Conservation (phyloP, 2,888 invertebrate species). For the Meganola albula region DNA sequence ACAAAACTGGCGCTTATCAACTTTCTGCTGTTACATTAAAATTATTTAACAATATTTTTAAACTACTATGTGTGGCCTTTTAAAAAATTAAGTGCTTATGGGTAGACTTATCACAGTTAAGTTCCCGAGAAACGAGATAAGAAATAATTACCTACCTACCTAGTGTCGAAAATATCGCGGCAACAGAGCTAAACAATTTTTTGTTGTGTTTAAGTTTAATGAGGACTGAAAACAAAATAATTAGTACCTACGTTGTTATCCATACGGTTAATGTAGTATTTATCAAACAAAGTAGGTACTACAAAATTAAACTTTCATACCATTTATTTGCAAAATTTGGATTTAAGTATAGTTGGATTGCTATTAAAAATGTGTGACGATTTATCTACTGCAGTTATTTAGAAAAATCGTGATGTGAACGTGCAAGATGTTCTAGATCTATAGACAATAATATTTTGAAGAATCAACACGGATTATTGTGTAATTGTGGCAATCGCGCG, state of each 20-base stretch:
- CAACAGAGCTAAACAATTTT: constrained; percentile 21
- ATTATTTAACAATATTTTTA: too few relatives aligned
- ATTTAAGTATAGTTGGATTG: too few relatives aligned
- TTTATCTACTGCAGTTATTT: constrained; percentile 6
- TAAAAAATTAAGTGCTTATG: constrained; percentile 35
- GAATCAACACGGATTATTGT: constrained; percentile 61
- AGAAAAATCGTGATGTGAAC: constrained; percentile 35
- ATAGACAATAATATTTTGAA: constrained; percentile 41
- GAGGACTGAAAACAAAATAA: neutral
- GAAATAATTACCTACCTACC: too few relatives aligned
- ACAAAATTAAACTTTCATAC: too few relatives aligned
- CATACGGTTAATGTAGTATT: neutral
- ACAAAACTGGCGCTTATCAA: constrained; percentile 37
- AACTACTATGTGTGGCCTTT: constrained; percentile 27
- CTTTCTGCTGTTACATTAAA: constrained; percentile 35
- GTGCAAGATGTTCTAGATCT: constrained; percentile 22
- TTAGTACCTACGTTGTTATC: neutral
- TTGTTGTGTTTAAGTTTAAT: neutral
- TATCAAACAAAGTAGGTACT: too few relatives aligned
- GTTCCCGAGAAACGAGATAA: constrained; percentile 46
- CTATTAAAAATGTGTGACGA: too few relatives aligned
- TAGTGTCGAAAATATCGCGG: constrained; percentile 38
- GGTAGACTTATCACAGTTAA: constrained; percentile 50
- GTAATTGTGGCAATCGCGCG: constrained; percentile 54
- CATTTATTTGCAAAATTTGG: too few relatives aligned